These are phyloP conservation scores for Scylla paramamosain DNA, from an alignment of 1,140 invertebrate species.

Conservation along the genomic window DNA sequence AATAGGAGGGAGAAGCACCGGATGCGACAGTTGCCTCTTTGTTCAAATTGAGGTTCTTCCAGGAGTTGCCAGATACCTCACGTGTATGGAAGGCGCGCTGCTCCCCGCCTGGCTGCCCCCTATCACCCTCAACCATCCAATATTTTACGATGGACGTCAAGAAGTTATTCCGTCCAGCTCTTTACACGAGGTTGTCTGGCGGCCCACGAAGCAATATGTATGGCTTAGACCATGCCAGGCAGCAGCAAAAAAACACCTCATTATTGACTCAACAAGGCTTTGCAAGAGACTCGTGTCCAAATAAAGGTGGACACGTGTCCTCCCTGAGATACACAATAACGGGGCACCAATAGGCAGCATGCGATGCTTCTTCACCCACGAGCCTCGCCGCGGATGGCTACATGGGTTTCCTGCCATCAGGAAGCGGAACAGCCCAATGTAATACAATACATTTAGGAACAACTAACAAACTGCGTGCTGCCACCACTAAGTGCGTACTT, in stretches of 20 bases:
- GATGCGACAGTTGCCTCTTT: constrained; percentile 47
- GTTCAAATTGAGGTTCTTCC: constrained; percentile 31
- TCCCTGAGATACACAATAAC: not conserved
- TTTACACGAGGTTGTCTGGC: not conserved
- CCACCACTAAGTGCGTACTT: too few relatives aligned
- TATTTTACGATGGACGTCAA: too few relatives aligned
- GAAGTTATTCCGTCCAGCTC: not conserved
- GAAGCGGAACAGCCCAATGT: too few relatives aligned
- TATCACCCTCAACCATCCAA: too few relatives aligned
- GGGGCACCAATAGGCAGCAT: not conserved
- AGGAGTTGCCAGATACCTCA: constrained; percentile 5
- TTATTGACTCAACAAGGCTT: not conserved
- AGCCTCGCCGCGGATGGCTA: too few relatives aligned
- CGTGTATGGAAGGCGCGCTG: not conserved
- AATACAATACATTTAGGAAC: too few relatives aligned
- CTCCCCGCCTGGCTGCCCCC: not conserved
- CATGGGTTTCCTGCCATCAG: too few relatives aligned
- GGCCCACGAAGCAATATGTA: not conserved
- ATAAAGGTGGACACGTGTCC: not conserved
- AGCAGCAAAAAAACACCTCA: not conserved
- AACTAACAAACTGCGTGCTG: too few relatives aligned
- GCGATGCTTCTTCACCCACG: too few relatives aligned
- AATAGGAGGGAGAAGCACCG: not conserved
- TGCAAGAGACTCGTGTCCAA: not conserved
- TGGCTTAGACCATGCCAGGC: not conserved